Evolutionary conservation across 2,113 vertebrate genomes (phyloP), one percentile per base, ranked within the genome.

Genomic region (Rhombomys opimus): DNA sequence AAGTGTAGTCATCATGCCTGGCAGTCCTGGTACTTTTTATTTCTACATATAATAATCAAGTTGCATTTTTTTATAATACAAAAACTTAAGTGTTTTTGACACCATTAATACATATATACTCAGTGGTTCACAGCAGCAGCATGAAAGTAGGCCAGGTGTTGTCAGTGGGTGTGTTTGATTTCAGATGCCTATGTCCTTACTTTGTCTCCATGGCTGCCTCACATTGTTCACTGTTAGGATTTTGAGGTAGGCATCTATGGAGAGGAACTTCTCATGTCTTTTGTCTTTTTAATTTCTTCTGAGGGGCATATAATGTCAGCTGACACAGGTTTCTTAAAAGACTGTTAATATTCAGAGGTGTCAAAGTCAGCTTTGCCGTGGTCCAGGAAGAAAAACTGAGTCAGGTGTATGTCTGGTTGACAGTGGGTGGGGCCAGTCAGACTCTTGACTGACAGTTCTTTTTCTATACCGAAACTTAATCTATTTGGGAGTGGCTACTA

Each of bases 51-150:
- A 87, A 92, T 65, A 81, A 75, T 94, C 23, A 82, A 75, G 38
- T 95, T 93, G 76, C 46, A 78, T 85, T 93, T 93, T 92, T 57
- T 72, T 22, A 57, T 35, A 25, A 76, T 86, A 75, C 32, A 68
- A 73, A 57, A 27, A 76, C 41, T 68, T 54, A 17, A 78, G 20
- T 81, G 4, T 67, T 78, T 94, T 25, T 50, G 27, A 86, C 23
- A 82, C n/a, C 11, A 32, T 63, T 68, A 25, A 35, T 94, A 3
- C 17, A 13, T 67, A 5, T 52, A 5, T 38, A 72, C 30, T 88
- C 41, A n/a, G 18, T 73, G 20, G 41, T 50, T 84, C 76, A 65
- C 14, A 78, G 14, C 18, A 27, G 35, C 4, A 76, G 80, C 52
- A 7, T 70, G 27, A 57, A 18, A 90, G 54, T 80, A 30, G 68